These are phyloP conservation scores for Neodiprion lecontei DNA, from an alignment of 1,140 invertebrate genomes.

Conservation along the genomic window DNA sequence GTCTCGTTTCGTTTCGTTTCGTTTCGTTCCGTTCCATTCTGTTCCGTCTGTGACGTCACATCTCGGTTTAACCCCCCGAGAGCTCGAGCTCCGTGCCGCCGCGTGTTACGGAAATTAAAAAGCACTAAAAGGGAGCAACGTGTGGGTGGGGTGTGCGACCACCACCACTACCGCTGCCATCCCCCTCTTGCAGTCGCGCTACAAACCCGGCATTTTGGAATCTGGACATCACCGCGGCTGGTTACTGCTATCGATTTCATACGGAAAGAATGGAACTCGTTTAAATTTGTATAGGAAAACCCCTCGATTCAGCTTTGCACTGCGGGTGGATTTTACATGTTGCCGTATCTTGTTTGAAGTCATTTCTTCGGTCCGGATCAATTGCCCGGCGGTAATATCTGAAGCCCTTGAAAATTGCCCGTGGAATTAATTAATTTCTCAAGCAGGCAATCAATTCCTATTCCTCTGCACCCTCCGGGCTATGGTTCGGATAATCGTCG, in stretches of 20 bases:
- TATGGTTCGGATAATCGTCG: no score
- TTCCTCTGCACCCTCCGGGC: neutral
- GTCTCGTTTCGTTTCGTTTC: no score
- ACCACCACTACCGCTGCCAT: neutral
- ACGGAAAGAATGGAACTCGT: no score
- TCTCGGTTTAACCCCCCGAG: neutral
- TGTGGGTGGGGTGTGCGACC: neutral
- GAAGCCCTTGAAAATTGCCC: neutral
- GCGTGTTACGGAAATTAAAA: constrained; percentile 7
- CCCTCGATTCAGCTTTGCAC: no score
- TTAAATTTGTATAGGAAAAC: no score
- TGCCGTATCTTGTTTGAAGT: neutral
- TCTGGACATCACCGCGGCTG: neutral
- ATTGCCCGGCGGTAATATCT: neutral
- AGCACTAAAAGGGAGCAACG: neutral
- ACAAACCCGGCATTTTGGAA: neutral
- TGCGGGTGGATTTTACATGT: neutral
- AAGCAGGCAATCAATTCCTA: constrained; percentile 1
- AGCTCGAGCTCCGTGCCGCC: neutral
- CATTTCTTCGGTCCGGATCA: neutral
- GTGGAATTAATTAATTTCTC: neutral
- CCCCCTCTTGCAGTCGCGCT: neutral
- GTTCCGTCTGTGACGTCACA: neutral
- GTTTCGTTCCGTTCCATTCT: neutral
- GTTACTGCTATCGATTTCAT: no score